Evolutionary conservation across 2,888 invertebrate species (phyloP).

Genomic region (Scaptomyza tumidula): DNA sequence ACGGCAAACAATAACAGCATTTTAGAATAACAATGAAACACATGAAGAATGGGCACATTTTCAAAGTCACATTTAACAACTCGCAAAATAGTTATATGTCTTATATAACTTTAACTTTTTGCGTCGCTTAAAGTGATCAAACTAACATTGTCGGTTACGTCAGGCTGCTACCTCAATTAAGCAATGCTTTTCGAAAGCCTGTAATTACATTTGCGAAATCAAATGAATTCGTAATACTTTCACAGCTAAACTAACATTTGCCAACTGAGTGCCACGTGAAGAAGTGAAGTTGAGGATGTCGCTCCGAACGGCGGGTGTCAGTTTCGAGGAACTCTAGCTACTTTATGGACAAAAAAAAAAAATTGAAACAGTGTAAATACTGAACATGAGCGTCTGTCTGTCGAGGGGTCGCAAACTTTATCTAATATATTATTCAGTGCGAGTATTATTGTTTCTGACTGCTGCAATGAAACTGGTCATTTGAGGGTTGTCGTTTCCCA

Average conservation of each 20-base stretch:
- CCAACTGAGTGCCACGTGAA: neutral
- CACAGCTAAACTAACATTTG: conserved; percentile 26
- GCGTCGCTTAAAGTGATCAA: neutral
- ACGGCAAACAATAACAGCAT: conserved; percentile 5
- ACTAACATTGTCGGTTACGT: neutral
- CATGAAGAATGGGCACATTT: too few species aligned
- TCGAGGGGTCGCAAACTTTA: conserved; percentile 44
- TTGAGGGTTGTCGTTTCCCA: conserved; percentile 29
- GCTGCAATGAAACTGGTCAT: conserved; percentile 28
- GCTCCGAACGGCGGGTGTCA: too few species aligned
- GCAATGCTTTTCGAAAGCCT: conserved; percentile 11
- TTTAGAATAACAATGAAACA: conserved; percentile 12
- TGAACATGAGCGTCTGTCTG: conserved; percentile 4
- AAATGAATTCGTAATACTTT: conserved; percentile 76
- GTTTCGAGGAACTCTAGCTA: too few species aligned
- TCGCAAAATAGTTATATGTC: too few species aligned
- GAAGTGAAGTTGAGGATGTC: too few species aligned
- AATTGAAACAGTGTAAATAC: too few species aligned
- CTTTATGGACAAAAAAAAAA: too few species aligned
- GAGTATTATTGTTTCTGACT: conserved; percentile 74
- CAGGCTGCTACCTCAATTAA: conserved; percentile 7
- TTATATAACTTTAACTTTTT: too few species aligned
- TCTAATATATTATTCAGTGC: conserved; percentile 64
- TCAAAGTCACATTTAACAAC: too few species aligned
- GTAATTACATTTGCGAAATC: conserved; percentile 18